Evolutionary conservation across 2,888 invertebrate species (phyloP), one percentile per base, ranked within the genome.

Genomic region (Argyresthia albistria): DNA sequence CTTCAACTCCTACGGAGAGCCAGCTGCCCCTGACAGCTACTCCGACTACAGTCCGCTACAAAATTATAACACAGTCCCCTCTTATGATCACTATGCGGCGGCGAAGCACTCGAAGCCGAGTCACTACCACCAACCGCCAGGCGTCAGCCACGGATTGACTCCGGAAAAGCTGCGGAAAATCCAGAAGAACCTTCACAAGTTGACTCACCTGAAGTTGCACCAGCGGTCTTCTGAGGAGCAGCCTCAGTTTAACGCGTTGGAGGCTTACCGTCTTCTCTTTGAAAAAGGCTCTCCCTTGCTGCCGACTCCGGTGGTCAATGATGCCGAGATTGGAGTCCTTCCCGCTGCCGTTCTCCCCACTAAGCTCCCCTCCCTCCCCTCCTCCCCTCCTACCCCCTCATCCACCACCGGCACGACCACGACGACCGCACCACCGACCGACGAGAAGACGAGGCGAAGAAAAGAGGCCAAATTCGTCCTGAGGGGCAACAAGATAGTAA

Each of bases 401-500:
- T 53, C 47, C 47, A 43, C 37, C 1, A 9, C 52, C 0, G 10
- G 14, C 7, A 45, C 43, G 46, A 48, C 15, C 11, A 53, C 48
- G 0, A 35, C 48, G 11, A 25, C 54, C 16, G 35, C 54, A 7
- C 53, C 14, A 51, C 54, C 62, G 1, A 60, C 63, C 1, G 14
- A 65, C 67, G 2, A 67, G 70, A 70, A 46, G 63, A 67, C 46
- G 68, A 70, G 45, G 70, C 69, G 68, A 58, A 70, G 66, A 68
- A 83, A 80, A 69, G 86, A 84, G 60, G 66, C 76, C 60, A 83
- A 79, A 66, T 88, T 73, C 66, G 75, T 78, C 64, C 77, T 88
- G 14, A 79, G 84, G 56, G 88, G 88, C 59, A 87, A 88, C 80
- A 83, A 67, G 75, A 88, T 88, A 60, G 71, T 88, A 62, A 73